phyloP scores from a whole-genome alignment of 2,113 vertebrate genomes.

The cattle (Bos taurus) region ARS-UCD2.0 NC_037331.1:79718501-79719000 shows the following conservation, averaged over 20 bases:
- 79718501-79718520: neutral
- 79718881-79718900: constrained; percentile 68
- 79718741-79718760: constrained; percentile 36
- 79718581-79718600: neutral
- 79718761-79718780: constrained; percentile 35
- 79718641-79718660: neutral
- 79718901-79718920: constrained; percentile 68
- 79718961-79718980: constrained; percentile 68
- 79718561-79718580: neutral
- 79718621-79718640: neutral
- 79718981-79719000: constrained; percentile 58
- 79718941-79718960: constrained; percentile 36
- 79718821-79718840: constrained; percentile 50
- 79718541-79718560: neutral
- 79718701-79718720: neutral
- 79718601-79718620: neutral
- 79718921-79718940: constrained; percentile 50
- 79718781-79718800: constrained; percentile 31
- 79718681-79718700: neutral
- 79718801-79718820: constrained; percentile 56
- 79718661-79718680: neutral
- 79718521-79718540: neutral
- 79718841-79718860: constrained; percentile 61
- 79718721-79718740: neutral
- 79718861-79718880: constrained; percentile 70